Evolutionary conservation across 2,113 vertebrate species (phyloP).

Genomic region (Chascanopsetta lugubris): DNA sequence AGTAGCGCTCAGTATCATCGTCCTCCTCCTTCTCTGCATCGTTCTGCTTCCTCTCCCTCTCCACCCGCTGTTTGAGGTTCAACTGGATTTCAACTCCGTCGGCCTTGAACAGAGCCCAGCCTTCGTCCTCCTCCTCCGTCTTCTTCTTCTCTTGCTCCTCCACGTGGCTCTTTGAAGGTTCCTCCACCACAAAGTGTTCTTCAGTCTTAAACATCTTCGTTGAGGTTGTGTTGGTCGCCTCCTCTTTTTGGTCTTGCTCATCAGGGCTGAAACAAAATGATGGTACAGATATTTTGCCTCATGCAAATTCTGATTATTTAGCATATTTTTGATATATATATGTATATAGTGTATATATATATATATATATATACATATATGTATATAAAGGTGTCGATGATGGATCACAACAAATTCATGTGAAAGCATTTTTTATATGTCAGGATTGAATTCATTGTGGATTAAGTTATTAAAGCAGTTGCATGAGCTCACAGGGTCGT

Average conservation of each 20-base stretch:
- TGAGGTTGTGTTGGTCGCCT: constrained; percentile 37
- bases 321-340: no score
- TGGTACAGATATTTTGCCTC: not conserved
- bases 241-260: constrained; percentile 24
- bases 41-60: constrained; percentile 32
- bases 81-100: constrained; percentile 74
- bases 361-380: no score
- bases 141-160: constrained; percentile 26
- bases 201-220: constrained; percentile 55
- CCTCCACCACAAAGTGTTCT: constrained; percentile 63
- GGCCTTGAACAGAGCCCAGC: constrained; percentile 69
- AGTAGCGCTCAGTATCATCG: constrained; percentile 59
- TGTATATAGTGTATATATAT: no score
- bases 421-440: no score
- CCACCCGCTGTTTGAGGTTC: constrained; percentile 64
- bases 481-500: no score
- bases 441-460: no score
- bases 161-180: constrained; percentile 69
- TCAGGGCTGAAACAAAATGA: constrained; percentile 73
- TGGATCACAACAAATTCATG: no score
- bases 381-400: no score
- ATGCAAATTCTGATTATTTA: no score
- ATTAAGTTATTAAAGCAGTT: no score
- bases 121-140: constrained; percentile 27
- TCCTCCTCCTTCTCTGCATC: constrained; percentile 32